These are phyloP conservation scores for Turdus rufiventris DNA, from an alignment of 2,113 vertebrate species.

Conservation along the genomic window DNA sequence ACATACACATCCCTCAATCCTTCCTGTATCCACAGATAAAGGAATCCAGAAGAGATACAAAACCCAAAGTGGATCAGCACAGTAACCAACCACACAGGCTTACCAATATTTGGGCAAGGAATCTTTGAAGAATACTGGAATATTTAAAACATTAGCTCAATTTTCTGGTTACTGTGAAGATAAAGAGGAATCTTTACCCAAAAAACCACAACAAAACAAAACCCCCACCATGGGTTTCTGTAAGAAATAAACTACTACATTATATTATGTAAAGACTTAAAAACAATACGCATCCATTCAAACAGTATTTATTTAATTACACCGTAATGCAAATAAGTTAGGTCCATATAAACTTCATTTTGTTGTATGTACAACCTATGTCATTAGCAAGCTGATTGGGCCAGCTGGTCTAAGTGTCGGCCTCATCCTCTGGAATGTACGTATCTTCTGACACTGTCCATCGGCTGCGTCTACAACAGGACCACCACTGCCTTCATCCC, in stretches of 20 bases:
- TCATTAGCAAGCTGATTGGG: neutral
- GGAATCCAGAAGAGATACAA: neutral
- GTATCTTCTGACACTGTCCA: slow-evolving; percentile 58
- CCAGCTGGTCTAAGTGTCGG: slow-evolving; percentile 21
- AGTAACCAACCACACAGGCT: neutral
- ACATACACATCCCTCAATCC: neutral
- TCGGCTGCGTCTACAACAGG: slow-evolving; percentile 43
- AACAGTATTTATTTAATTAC: slow-evolving; percentile 72
- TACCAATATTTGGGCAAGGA: neutral
- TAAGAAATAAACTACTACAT: neutral
- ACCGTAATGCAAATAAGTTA: slow-evolving; percentile 64
- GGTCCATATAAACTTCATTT: slow-evolving; percentile 56
- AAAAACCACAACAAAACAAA: neutral
- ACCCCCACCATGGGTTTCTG: accelerated
- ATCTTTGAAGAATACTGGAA: neutral
- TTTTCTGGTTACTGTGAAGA: neutral
- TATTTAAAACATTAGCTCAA: neutral
- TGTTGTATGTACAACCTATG: slow-evolving; percentile 45
- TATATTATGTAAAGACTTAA: slow-evolving; percentile 2
- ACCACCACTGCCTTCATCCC: slow-evolving; percentile 71
- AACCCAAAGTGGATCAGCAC: neutral
- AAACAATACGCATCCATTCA: slow-evolving; percentile 40
- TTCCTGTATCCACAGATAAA: neutral
- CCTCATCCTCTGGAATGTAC: slow-evolving; percentile 44
- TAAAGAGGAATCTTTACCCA: neutral